Percentiles rank a stretch among this genome's conserved stretches.
These are phyloP conservation scores for Periophthalmus modestus DNA, from an alignment of 2,113 vertebrate genomes.

Conservation along the genomic window DNA sequence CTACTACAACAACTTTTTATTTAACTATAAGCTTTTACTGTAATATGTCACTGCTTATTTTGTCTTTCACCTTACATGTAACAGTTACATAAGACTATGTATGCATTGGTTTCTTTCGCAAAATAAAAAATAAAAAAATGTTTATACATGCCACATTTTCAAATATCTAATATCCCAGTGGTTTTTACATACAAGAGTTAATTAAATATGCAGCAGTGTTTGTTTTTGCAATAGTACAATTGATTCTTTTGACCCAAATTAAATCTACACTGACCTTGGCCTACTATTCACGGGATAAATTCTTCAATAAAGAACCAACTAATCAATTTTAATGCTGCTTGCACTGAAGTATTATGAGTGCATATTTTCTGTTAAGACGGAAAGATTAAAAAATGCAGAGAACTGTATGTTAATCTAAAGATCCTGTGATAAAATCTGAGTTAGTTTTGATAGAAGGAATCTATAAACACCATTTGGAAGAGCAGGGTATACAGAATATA, in stretches of 20 bases:
- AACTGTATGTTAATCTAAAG: background rate
- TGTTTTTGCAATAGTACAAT: slow-evolving; percentile 5
- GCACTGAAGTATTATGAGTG: background rate
- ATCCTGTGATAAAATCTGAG: too few species aligned
- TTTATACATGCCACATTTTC: background rate
- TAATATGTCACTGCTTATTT: background rate
- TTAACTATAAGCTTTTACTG: too few species aligned
- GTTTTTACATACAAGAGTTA: background rate
- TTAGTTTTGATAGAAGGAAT: too few species aligned
- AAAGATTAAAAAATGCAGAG: background rate
- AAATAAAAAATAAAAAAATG: background rate
- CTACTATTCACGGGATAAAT: background rate
- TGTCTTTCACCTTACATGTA: background rate
- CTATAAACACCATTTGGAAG: too few species aligned
- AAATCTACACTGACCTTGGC: slow-evolving; percentile 3
- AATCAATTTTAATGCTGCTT: background rate
- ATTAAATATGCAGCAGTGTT: background rate
- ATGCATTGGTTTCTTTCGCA: too few species aligned
- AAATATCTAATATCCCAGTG: background rate
- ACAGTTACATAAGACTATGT: too few species aligned
- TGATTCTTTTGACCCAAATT: background rate
- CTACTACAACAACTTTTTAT: too few species aligned
- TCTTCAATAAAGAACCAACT: slow-evolving; percentile 1
- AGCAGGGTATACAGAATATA: too few species aligned
- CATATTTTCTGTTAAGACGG: background rate